phyloP scores from a whole-genome alignment of 2,888 invertebrate species.

The Dolichomitus sp. region DNA sequence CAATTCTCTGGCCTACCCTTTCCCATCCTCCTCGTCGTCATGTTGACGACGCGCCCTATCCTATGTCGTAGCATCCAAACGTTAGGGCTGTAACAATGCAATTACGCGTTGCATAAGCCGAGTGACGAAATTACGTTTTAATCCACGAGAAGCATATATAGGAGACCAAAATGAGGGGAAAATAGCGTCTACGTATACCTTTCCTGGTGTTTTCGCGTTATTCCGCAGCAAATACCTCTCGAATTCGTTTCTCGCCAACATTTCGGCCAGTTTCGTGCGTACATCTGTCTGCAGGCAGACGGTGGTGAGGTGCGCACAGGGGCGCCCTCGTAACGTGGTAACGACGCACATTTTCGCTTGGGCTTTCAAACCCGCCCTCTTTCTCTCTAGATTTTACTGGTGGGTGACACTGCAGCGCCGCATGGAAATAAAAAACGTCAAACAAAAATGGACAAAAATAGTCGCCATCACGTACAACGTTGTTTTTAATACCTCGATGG shows the following conservation, averaged over 20 bases:
- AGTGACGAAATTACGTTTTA: slow-evolving; percentile 81
- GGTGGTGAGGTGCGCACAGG: background rate
- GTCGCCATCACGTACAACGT: background rate
- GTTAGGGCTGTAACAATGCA: slow-evolving; percentile 82
- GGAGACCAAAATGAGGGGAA: slow-evolving; percentile 43
- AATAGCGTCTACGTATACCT: slow-evolving; percentile 13
- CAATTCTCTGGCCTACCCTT: slow-evolving; percentile 51
- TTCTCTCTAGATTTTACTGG: slow-evolving; percentile 38
- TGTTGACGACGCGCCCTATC: slow-evolving; percentile 36
- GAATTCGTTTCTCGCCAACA: slow-evolving; percentile 39
- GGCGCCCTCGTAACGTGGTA: slow-evolving; percentile 71
- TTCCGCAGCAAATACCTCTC: slow-evolving; percentile 28
- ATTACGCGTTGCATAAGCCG: slow-evolving; percentile 83
- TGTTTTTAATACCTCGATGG: slow-evolving; percentile 15
- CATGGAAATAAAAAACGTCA: background rate
- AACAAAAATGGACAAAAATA: slow-evolving; percentile 11
- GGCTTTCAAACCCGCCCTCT: slow-evolving; percentile 26
- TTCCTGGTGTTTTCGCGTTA: slow-evolving; percentile 3
- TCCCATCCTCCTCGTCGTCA: slow-evolving; percentile 55
- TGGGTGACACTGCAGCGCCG: background rate
- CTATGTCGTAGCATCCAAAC: slow-evolving; percentile 38
- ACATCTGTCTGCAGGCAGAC: slow-evolving; percentile 9
- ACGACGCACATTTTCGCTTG: slow-evolving; percentile 75
- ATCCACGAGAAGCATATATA: slow-evolving; percentile 72
- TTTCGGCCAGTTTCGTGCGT: slow-evolving; percentile 19